Evolutionary conservation across 2,797 vertebrate species (phyloP).

Genomic region (Pseudochirops cupreus): DNA sequence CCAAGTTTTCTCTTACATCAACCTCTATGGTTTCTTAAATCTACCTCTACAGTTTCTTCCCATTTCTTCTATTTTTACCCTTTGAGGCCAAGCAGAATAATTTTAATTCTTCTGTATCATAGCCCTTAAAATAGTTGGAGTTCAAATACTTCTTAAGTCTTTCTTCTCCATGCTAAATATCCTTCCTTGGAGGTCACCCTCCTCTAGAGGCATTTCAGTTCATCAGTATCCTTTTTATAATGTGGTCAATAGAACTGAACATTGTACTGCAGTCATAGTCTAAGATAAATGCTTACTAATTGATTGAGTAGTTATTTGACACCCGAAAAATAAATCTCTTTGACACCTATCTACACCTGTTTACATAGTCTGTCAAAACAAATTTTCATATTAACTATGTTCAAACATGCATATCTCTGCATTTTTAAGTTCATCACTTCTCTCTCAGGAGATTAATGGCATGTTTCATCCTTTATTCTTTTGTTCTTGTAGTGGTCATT

Average conservation of each 20-base stretch:
- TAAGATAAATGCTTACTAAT: not conserved
- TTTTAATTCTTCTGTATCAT: not conserved
- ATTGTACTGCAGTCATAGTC: not conserved
- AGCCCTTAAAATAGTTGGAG: not conserved
- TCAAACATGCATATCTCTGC: not conserved
- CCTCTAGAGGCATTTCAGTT: not conserved
- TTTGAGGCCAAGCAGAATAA: not conserved
- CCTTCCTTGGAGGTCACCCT: not conserved
- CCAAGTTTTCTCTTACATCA: not conserved
- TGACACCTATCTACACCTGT: not conserved
- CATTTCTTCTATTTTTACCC: not conserved
- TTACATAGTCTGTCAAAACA: not conserved
- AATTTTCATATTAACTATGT: not conserved
- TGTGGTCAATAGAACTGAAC: not conserved
- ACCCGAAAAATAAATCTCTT: not conserved
- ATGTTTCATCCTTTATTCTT: not conserved
- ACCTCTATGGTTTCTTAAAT: not conserved
- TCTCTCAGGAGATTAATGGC: not conserved
- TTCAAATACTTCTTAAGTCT: not conserved
- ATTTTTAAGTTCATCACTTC: not conserved
- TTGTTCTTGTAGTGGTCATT: not conserved
- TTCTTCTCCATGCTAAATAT: not conserved
- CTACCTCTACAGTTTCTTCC: not conserved
- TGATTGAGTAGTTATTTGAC: not conserved
- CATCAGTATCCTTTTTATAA: not conserved